Evolutionary conservation across 2,113 vertebrate species (phyloP).

Genomic region (Andinoacara biseriatus): DNA sequence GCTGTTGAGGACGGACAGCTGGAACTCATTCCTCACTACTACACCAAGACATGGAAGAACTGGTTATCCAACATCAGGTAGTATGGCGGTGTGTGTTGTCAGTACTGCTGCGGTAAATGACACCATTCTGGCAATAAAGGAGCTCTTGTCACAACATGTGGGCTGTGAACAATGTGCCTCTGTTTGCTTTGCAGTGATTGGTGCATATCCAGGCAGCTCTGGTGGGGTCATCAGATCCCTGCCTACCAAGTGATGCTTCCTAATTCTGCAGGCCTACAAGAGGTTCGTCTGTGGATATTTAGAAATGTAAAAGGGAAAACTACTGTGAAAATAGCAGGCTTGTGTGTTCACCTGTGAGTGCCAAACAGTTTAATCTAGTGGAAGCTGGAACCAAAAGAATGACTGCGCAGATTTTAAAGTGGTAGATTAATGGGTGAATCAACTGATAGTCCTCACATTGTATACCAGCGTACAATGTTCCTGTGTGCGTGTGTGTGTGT

Average conservation of each 20-base stretch:
- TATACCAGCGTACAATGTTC: too few species aligned
- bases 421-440: not conserved
- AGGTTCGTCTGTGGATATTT: conserved; percentile 59
- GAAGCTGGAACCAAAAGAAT: not conserved
- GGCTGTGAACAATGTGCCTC: conserved; percentile 33
- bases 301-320: not conserved
- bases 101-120: conserved; percentile 4
- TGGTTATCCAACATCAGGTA: conserved; percentile 88
- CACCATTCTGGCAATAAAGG: conserved; percentile 37
- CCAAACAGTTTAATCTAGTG: not conserved
- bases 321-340: not conserved
- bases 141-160: conserved; percentile 28
- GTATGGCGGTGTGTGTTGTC: not conserved
- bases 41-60: conserved; percentile 87
- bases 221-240: conserved; percentile 87
- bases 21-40: conserved; percentile 81
- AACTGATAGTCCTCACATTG: not conserved
- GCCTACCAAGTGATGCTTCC: conserved; percentile 79
- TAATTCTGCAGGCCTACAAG: conserved; percentile 11
- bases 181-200: conserved; percentile 79
- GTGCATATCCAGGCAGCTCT: conserved; percentile 86
- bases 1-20: conserved; percentile 82
- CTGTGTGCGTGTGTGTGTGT: not conserved
- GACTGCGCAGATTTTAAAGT: not conserved
- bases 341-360: not conserved